Base-by-base conservation (phyloP, 1,140 invertebrate species). In the Ips nitidus region DNA sequence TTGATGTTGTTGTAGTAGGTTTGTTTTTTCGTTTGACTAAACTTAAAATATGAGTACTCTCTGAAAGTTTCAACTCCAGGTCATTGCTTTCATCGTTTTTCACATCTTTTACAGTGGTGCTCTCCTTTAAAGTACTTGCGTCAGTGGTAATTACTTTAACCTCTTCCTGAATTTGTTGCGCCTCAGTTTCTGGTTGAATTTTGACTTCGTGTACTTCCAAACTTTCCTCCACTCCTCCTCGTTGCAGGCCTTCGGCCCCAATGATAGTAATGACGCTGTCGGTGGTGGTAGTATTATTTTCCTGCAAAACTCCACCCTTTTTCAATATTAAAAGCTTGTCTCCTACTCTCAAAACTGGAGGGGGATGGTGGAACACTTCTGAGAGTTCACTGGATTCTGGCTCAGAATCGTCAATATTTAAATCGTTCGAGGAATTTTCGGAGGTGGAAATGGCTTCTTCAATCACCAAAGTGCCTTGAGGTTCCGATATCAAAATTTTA, bases 181-280 rank as follows among this genome's bases (percentile, higher is more conserved):
- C n/a, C 2, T 5, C 57, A 45, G 2, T 22, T 53, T 65, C 47
- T n/a, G 57, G 57, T 4, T 41, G 22, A 40, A 65, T 63, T 68
- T 65, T 69, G 2, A 61, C 57, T 62, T 79, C 73, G 47, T 78
- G 76, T 45, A 76, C 71, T 70, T 79, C 76, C 22, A 73, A 73
- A 37, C 78, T 77, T 5, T 77, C 75, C 60, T 79, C 79, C 3
- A 75, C 45, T 6, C 73, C 72, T 57, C 78, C 79, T 53, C 79
- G 72, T 74, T 82, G 80, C 4, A 82, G 71, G 37, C 80, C 80
- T 76, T 82, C 81, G 38, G 81, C 81, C 42, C 81, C 81, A 41
- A 82, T 78, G 22, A 82, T 75, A 50, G 80, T 82, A 40, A 82
- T 80, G 8, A 82, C 75, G 3, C 79, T 75, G 2, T 75, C 68